A percentile compares a stretch with the other conserved stretches of the same genome.
Conservation (phyloP, 2,113 vertebrate species). For the Misgurnus anguillicaudatus region DNA sequence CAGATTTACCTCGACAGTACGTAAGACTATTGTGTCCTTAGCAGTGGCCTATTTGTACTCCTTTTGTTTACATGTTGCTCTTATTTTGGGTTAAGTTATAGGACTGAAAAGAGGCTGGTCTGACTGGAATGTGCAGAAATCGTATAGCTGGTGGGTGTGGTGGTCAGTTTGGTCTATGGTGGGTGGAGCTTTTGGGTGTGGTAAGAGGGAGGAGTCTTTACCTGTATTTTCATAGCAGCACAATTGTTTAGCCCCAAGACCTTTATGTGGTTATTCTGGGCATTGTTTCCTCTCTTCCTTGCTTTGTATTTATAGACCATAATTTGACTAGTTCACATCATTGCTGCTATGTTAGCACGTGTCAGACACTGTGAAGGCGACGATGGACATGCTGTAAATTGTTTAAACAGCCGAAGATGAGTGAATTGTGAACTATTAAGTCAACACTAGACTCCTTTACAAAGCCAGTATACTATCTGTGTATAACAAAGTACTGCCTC, state of each 20-base stretch:
- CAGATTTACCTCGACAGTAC: constrained; percentile 57
- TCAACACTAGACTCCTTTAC: background rate
- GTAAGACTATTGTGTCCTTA: constrained; percentile 65
- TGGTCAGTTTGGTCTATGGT: background rate
- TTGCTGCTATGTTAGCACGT: background rate
- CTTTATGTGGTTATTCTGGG: background rate
- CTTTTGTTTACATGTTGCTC: constrained; percentile 21
- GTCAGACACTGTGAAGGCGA: background rate
- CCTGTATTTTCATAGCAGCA: constrained; percentile 29
- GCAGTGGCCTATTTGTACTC: constrained; percentile 44
- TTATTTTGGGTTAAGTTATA: background rate
- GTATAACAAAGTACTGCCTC: background rate
- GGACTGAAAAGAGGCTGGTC: background rate
- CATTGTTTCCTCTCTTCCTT: background rate
- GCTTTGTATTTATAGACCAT: background rate
- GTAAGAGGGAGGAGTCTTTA: background rate
- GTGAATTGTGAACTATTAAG: background rate
- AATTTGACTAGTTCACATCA: background rate
- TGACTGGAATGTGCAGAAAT: background rate
- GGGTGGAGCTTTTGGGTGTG: background rate
- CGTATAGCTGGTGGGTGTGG: background rate
- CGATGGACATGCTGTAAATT: background rate
- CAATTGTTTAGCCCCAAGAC: background rate
- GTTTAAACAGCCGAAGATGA: background rate
- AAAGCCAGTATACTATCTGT: background rate